Conservation (phyloP, 1,140 invertebrate genomes). For the Triops longicaudatus region DNA sequence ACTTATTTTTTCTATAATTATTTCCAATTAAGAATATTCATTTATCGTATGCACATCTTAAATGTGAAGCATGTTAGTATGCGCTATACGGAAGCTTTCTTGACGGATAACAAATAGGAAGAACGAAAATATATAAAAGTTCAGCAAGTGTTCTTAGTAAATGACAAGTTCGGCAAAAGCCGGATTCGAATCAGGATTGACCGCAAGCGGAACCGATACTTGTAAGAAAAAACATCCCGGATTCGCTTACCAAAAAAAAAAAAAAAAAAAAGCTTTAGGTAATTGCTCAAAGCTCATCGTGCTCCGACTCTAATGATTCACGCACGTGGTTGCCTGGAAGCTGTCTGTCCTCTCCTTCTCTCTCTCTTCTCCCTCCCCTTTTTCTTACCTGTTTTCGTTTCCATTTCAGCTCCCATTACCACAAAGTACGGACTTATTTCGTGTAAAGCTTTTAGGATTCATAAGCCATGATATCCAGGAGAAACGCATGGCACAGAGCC, state of each 20-base stretch:
- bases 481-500: not conserved
- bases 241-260: not conserved
- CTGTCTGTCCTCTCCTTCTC: not conserved
- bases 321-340: constrained; percentile 13
- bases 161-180: not conserved
- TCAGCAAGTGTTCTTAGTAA: not conserved
- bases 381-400: not conserved
- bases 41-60: too few species aligned
- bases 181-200: constrained; percentile 8
- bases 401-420: not conserved
- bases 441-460: not conserved
- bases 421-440: not conserved
- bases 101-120: too few species aligned
- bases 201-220: not conserved
- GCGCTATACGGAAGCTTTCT: too few species aligned
- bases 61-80: too few species aligned
- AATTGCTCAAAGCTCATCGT: constrained; percentile 12
- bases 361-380: not conserved
- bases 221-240: not conserved
- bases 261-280: not conserved
- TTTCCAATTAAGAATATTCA: too few species aligned
- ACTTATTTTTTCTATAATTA: too few species aligned
- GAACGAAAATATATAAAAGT: not conserved
- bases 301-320: constrained; percentile 2
- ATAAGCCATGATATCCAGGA: not conserved